Base-by-base conservation (phyloP, 1,140 invertebrate species). In the Vollenhovia emeryi region DNA sequence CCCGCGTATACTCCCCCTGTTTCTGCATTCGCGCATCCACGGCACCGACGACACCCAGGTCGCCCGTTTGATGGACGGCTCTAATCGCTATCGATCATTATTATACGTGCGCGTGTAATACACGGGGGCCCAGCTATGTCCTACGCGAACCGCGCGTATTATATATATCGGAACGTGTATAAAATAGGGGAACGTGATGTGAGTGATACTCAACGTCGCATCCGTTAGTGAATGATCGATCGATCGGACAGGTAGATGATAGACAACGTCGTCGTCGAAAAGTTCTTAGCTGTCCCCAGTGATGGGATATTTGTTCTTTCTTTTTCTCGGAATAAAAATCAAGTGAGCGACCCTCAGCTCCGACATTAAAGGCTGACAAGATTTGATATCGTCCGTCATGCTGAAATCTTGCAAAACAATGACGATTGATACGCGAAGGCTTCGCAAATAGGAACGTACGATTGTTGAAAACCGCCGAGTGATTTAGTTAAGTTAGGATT, bases 31-130 rank as follows among this genome's bases (percentile, higher is more conserved):
- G 64, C 50, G 62, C 55, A 71, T 7, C 52, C 18, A n/a, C 79
- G 45, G 48, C 76, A 68, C 30, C 84, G 84, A 86, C 86, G 73
- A 76, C 71, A 52, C 52, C 78, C 84, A 52, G 73, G 76, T 76
- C 64, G 50, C 71, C 21, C 48, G 75, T 86, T 69, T 86, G 84
- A 84, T 86, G 60, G 79, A 45, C 55, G 69, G 62, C 71, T 68
- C 68, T 87, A 87, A 90, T 89, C 85, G 88, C 69, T 87, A 90
- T 90, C 89, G 89, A 90, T 89, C 88, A 89, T 90, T 89, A 89
- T 86, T 43, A 59, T 43, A 59, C 60, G 48, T 21, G 79, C 45
- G 68, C 57, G 79, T 82, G 71, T 86, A 85, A 86, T 82, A 79
- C 75, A 79, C 60, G 27, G 36, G 24, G 45, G 8, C 24, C 11